A percentile compares a stretch with the other conserved stretches of the same genome.
These are phyloP conservation scores for Sylvilagus floridanus DNA, from an alignment of 2,797 vertebrate genomes.

Conservation along the genomic window DNA sequence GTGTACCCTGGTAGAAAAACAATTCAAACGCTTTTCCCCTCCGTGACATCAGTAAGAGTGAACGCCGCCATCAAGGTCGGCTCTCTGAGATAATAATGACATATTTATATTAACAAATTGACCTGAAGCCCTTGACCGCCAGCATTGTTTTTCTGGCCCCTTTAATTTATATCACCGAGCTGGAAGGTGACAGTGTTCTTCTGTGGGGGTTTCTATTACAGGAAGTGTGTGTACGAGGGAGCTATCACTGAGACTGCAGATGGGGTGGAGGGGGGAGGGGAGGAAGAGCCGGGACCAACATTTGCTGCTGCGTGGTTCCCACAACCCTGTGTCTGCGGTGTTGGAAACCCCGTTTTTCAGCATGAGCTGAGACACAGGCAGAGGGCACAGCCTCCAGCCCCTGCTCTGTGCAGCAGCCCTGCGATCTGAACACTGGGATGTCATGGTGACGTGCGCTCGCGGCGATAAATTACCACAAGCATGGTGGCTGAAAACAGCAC, in stretches of 20 bases:
- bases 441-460: rapidly evolving
- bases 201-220: background rate
- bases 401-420: background rate
- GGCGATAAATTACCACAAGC: background rate
- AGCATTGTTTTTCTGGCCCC: background rate
- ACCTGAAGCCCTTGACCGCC: background rate
- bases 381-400: background rate
- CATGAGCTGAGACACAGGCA: background rate
- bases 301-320: background rate
- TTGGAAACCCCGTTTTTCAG: background rate
- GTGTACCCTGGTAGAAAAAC: background rate
- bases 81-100: conserved; percentile 21
- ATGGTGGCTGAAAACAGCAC: background rate
- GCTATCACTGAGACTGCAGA: background rate
- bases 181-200: background rate
- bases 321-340: background rate
- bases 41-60: conserved; percentile 30
- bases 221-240: background rate
- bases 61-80: background rate
- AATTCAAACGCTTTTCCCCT: background rate
- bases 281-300: too few species aligned
- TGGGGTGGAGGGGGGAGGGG: background rate
- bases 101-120: background rate
- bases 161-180: conserved; percentile 21
- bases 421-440: background rate